Evolutionary conservation across 2,797 vertebrate species (phyloP), one percentile per base, ranked within the genome.

Genomic region (Emydoidea blandingii): DNA sequence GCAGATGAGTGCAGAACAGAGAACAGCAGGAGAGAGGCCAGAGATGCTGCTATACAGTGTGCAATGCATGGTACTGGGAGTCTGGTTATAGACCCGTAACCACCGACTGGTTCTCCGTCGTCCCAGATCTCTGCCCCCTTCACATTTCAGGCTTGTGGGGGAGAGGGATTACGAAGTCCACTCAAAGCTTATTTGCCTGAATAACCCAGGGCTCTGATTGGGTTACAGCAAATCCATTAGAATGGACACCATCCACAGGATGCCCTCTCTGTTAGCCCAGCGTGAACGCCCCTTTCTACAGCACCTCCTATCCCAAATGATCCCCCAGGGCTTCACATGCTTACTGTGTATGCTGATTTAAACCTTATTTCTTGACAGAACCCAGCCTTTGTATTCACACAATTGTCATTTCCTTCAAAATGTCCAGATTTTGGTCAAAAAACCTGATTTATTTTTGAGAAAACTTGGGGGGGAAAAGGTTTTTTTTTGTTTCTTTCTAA

Each of bases 1-100:
- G 92, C 97, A 97, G 96, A 96, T 97, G 97, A 87, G 11, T 84
- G 27, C 27, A 2, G 1, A 3, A 41, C 31, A 27, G 31, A 2
- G 18, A 76, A 65, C 89, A 15, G 90, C 1, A 5, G 94, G 93
- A 95, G 27, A 0, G 85, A 1, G 25, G 91, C 91, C 93, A 47
- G 83, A 59, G 93, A 86, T 37, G 85, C 86, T 1, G 92, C 79
- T 25, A 6, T 11, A 6, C 21, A 81, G 6, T 27, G 50, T 8
- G 0, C 81, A 83, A 52, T 57, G 57, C 85, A 90, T 25, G 88
- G 81, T 34, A 2, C n/a, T 1, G 15, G 88, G 85, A 86, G 44
- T 31, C 49, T n/a, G 27, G 15, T 41, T 49, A 49, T 16, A 27
- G 44, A 47, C 79, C n/a, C 23, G 4, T n/a, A n/a, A 9, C 34